Base-by-base conservation (phyloP, 2,797 vertebrate species). In the Nyctibius grandis region DNA sequence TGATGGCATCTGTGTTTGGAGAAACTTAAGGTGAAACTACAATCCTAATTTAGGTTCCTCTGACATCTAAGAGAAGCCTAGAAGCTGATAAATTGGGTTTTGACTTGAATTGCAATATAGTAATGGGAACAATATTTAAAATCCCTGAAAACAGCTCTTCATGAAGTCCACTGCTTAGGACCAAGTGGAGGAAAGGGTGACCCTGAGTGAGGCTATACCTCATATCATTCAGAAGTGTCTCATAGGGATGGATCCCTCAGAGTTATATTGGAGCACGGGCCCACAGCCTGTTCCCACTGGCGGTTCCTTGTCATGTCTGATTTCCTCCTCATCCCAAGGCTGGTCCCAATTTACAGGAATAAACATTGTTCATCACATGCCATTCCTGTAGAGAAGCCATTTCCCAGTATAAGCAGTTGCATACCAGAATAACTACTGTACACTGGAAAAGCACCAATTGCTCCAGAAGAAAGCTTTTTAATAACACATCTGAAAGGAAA, bases 391-490 rank as follows among this genome's bases (percentile, higher is more conserved):
- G 50, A 92, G 64, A 63, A 72, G 22, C 11, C 51, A 26, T 80
- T 92, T 93, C 93, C 84, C 56, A 14, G 48, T 54, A 60, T 60
- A 88, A 89, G 76, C 3, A 5, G 38, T 40, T 45, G 42, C 82
- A 75, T 75, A 78, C 48, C 64, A 78, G 67, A 87, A 26, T 56
- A 89, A 88, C 64, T 70, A 63, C 59, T 76, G 44, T 38, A n/a
- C 51, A 13, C 17, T 81, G 65, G 61, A 78, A 92, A 88, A 85
- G 31, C 22, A 88, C 50, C 48, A 60, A 12, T 56, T 82, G 26
- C 51, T 94, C 51, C 72, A 89, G 72, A 91, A 92, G 48, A 89
- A 84, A 89, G 29, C 17, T 73, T 79, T 89, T 91, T 92, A 95
- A 73, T 79, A 94, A 79, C 51, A 73, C 17, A 54, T 91, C n/a